Percentiles rank a stretch among this genome's conserved stretches.
These are phyloP conservation scores for Odontamblyopus rebecca DNA, from an alignment of 2,797 vertebrate species.

Conservation along the genomic window DNA sequence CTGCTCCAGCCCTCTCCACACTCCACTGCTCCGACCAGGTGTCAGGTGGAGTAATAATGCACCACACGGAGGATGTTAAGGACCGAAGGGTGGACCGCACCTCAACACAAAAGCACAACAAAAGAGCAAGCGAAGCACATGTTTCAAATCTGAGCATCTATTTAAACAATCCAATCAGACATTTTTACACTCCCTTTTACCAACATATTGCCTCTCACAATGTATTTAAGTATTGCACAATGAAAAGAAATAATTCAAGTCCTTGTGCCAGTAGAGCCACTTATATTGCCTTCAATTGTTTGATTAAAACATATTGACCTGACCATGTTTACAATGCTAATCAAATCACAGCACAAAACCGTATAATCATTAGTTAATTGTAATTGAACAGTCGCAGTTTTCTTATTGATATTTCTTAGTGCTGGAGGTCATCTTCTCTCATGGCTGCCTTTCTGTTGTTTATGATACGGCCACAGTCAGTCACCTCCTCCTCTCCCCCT, in stretches of 20 bases:
- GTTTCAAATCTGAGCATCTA: not conserved
- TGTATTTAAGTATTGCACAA: not conserved
- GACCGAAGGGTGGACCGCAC: constrained; percentile 30
- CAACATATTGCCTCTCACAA: not conserved
- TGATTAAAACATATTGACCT: constrained; percentile 7
- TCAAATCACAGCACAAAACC: constrained; percentile 4
- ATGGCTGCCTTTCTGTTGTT: constrained; percentile 50
- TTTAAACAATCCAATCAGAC: not conserved
- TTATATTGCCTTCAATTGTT: constrained; percentile 1
- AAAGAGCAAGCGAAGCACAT: not conserved
- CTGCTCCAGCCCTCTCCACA: constrained; percentile 37
- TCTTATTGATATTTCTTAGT: constrained; percentile 4
- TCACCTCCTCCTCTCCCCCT: constrained; percentile 49
- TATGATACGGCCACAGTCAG: constrained; percentile 65
- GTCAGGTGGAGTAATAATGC: constrained; percentile 59
- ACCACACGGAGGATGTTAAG: constrained; percentile 28
- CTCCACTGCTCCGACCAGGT: constrained; percentile 51
- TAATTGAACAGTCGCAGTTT: not conserved
- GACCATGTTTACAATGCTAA: constrained; percentile 1
- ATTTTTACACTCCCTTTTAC: not conserved
- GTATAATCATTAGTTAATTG: constrained; percentile 8
- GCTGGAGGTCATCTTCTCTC: constrained; percentile 35
- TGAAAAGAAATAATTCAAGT: not conserved
- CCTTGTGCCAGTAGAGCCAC: not conserved
- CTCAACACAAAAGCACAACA: constrained; percentile 28